Base-by-base conservation (phyloP, 2,888 invertebrate genomes). In the Arenicola marina region DNA sequence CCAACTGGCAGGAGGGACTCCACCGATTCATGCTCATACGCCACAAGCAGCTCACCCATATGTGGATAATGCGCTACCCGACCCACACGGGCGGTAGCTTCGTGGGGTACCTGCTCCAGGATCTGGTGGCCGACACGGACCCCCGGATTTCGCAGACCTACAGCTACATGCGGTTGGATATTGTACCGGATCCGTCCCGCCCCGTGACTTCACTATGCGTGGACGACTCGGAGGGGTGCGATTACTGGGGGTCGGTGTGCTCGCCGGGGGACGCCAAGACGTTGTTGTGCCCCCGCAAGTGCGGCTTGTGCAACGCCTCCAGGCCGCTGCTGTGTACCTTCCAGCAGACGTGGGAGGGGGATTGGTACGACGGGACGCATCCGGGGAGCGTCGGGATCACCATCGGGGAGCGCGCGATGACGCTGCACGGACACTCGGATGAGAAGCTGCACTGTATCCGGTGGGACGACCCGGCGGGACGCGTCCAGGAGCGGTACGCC, bases 291-390 rank as follows among this genome's bases (percentile, higher is more conserved):
- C 55, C 69, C n/a, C 53, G 67, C 26, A 58, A 65, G 2, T 70
- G 70, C 54, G 54, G 61, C n/a, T 29, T 70, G 26, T 70, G 70
- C 55, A 69, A 70, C 56, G 58, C 63, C 26, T 67, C 70, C 24
- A 56, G 63, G 15, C 70, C 70, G 2, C 26, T 38, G n/a, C 44
- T 62, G 29, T 70, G 69, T 43, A 32, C 45, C 43, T 68, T 69
- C 32, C 53, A 38, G 21, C 4, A n/a, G 15, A 51, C 59, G 31
- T 60, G 59, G 32, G 54, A 56, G 51, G 68, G 68, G 2, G 54
- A 38, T 4, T 70, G 70, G 70, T 29, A 38, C n/a, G 64, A 65
- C 38, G 45, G 59, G 2, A 55, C 51, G 15, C 43, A 58, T 15
- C 43, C 46, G 2, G 58, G 38, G n/a, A 26, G 51, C 1, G 38